Base-by-base conservation (phyloP, 2,113 vertebrate species). In the Cariama cristata region DNA sequence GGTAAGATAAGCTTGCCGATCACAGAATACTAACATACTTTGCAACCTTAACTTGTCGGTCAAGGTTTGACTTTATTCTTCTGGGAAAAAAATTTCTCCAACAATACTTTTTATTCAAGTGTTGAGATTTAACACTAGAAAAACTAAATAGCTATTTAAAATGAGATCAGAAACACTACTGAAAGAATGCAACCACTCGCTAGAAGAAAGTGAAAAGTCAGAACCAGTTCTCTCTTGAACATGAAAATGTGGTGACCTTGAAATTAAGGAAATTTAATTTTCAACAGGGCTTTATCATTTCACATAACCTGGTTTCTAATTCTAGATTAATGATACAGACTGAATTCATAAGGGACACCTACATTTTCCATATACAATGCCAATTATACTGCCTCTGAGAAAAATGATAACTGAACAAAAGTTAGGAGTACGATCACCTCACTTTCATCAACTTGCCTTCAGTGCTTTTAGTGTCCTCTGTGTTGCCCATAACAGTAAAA, bases 291-390 rank as follows among this genome's bases (percentile, higher is more conserved):
- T 89, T 60, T 32, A 53, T 87, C 81, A 71, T 69, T 94, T 73
- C 77, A 63, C 63, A 71, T 93, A 97, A 97, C 90, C 95, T 80
- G 59, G 67, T 97, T 97, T 97, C 92, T 93, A 96, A 97, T 90
- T 96, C 92, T 77, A 77, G 90, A 88, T 92, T 82, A 49, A 52
- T 58, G 77, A 18, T 42, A 72, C 42, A 50, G 87, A 28, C 71
- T 60, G 52, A 96, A 86, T 63, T 88, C 90, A 58, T 27, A 21
- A 67, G 76, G 85, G 93, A 90, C 53, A 9, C 21, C 56, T 59
- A 22, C 4, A 4, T 23, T 92, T 90, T 88, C 82, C 52, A 66
- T 2, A 47, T 10, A 53, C 79, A 80, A 40, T 38, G 79, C 88
- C 90, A 90, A 35, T n/a, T 58, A 42, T 4, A 21, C 17, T 28